These are phyloP conservation scores for Cephus spinipes DNA, from an alignment of 2,888 invertebrate genomes.

Conservation along the genomic window DNA sequence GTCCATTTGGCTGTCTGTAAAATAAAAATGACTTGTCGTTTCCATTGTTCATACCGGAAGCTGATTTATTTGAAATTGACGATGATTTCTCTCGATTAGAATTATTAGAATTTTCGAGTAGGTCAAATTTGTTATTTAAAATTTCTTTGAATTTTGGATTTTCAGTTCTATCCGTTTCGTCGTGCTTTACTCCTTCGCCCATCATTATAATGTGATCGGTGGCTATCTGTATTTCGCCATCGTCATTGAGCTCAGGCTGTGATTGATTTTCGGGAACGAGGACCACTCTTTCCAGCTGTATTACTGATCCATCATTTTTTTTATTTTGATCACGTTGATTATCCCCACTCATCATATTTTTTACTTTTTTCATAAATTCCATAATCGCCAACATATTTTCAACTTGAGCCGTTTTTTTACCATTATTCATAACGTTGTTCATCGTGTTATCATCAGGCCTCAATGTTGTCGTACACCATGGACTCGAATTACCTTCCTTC, in stretches of 20 bases:
- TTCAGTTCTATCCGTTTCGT: background rate
- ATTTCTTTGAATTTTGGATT: background rate
- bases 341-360: constrained; percentile 31
- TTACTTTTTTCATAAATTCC: constrained; percentile 43
- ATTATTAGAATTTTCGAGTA: background rate
- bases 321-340: constrained; percentile 20
- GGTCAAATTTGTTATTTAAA: background rate
- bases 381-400: constrained; percentile 42
- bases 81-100: background rate
- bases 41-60: background rate
- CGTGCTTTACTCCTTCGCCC: constrained; percentile 25
- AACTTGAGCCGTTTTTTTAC: constrained; percentile 21
- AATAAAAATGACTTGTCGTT: constrained; percentile 25
- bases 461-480: background rate
- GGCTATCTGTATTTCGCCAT: constrained; percentile 1
- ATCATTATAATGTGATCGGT: constrained; percentile 24
- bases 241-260: background rate
- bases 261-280: constrained; percentile 25
- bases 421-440: background rate
- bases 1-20: constrained; percentile 5
- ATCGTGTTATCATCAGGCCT: background rate
- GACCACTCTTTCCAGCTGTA: constrained; percentile 30
- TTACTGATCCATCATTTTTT: constrained; percentile 22
- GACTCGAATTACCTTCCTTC: background rate
- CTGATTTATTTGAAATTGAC: background rate